Evolutionary conservation across 2,113 vertebrate species (phyloP).

Genomic region (Morone saxatilis): DNA sequence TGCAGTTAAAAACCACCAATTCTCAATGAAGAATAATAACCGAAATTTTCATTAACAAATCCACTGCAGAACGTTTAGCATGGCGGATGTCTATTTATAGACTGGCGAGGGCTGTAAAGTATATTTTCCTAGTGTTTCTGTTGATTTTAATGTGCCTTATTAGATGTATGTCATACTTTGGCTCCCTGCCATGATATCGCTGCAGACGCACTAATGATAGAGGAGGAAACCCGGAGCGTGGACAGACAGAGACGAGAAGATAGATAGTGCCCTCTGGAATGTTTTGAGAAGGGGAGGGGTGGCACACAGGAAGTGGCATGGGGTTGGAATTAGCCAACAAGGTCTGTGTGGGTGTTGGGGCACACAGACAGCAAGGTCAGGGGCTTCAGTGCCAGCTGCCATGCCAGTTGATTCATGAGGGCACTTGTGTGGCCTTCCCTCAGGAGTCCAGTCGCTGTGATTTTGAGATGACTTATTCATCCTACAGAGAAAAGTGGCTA

Average conservation of each 20-base stretch:
- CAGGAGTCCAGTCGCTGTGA: conserved; percentile 12
- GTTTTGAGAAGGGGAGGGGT: conserved; percentile 63
- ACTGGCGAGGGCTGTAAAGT: neutral
- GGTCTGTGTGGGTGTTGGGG: conserved; percentile 42
- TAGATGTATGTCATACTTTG: conserved; percentile 37
- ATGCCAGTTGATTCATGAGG: conserved; percentile 53
- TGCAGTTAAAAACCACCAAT: neutral
- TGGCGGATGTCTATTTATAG: neutral
- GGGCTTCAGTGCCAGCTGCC: conserved; percentile 37
- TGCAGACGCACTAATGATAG: conserved; percentile 48
- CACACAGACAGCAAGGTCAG: conserved; percentile 36
- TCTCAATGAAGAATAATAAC: neutral
- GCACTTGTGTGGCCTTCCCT: conserved; percentile 32
- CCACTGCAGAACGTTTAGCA: neutral
- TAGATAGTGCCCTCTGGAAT: conserved; percentile 62
- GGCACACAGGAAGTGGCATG: conserved; percentile 70
- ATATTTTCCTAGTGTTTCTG: neutral
- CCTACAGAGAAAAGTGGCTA: neutral
- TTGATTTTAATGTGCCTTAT: neutral
- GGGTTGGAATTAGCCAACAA: conserved; percentile 53
- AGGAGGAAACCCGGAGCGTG: conserved; percentile 55
- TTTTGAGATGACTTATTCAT: conserved; percentile 5
- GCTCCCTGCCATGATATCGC: conserved; percentile 19
- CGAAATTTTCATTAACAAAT: neutral
- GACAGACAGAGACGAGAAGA: conserved; percentile 44